Evolutionary conservation across 1,140 invertebrate genomes (phyloP), one percentile per base, ranked within the genome.

Genomic region (Drosophila azteca): DNA sequence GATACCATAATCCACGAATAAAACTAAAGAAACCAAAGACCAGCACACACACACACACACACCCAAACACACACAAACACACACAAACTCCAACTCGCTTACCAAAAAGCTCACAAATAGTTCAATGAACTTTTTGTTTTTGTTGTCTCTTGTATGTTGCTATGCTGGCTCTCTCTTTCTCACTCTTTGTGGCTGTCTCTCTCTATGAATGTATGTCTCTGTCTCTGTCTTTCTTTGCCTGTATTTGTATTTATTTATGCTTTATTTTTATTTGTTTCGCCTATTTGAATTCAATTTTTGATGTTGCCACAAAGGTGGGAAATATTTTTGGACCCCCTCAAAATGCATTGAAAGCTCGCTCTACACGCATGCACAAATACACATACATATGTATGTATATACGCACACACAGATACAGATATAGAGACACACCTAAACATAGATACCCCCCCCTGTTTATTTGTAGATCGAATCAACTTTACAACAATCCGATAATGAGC

Each of bases 1-100:
- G 83, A 88, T 89, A 82, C 83, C 83, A 88, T 88, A 88, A 88
- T 88, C 83, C 83, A 88, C 83, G 83, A 88, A 88, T 88, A 88
- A 88, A 88, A 88, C 83, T 77, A 83, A 88, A 83, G 83, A 88
- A 88, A 82, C 83, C 76, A 78, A 62, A 54, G 75, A 51, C 67
- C 66, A 62, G 63, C 66, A 57, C 54, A 67, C 46, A 72, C 73
- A 68, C 62, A 67, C 49, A 76, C 62, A 73, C 51, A 75, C 71
- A 59, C 49, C 58, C 66, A 57, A 62, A 67, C 65, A 66, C 71
- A 59, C 44, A n/a, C 66, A 57, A 62, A 67, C 65, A 66, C 71
- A 59, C 44, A n/a, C n/a, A n/a, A n/a, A 62, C 59, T 44, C 50
- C 55, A 35, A 24, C 35, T 31, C 8, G 61, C 71, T 52, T 41